phyloP scores from a whole-genome alignment of 1,140 invertebrate species.

The Pogonomyrmex californicus region DNA sequence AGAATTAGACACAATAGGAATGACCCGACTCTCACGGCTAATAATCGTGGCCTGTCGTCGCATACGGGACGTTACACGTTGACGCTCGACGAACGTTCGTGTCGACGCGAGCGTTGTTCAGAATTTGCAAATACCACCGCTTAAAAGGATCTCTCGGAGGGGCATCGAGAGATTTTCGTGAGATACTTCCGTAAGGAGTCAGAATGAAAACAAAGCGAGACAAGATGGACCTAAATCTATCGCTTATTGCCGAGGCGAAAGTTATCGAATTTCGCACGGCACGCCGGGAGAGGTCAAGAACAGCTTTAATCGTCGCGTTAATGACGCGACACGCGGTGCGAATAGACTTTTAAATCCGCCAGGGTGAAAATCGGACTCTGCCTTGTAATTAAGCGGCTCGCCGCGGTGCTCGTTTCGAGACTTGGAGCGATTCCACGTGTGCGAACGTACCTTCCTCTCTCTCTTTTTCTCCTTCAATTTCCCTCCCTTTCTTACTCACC shows the following conservation, averaged over 20 bases:
- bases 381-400: slow-evolving; percentile 67
- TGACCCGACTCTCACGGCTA: slow-evolving; percentile 65
- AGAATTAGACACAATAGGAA: slow-evolving; percentile 77
- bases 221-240: neutral
- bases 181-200: slow-evolving; percentile 1
- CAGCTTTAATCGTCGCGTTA: neutral
- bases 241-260: neutral
- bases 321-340: slow-evolving; percentile 7
- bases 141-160: neutral
- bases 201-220: neutral
- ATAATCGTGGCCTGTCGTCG: slow-evolving; percentile 67
- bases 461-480: slow-evolving; percentile 2
- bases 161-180: neutral
- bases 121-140: slow-evolving; percentile 48
- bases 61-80: slow-evolving; percentile 58
- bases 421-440: slow-evolving; percentile 27
- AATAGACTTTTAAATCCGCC: slow-evolving; percentile 30
- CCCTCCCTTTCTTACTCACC: slow-evolving; percentile 3
- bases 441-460: neutral
- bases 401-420: slow-evolving; percentile 60
- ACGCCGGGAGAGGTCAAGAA: neutral
- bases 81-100: slow-evolving; percentile 53
- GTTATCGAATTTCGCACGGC: slow-evolving; percentile 13
- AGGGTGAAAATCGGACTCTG: slow-evolving; percentile 60
- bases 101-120: slow-evolving; percentile 10